Base-by-base conservation (phyloP, 2,888 invertebrate genomes). In the Physocephala rufipes region DNA sequence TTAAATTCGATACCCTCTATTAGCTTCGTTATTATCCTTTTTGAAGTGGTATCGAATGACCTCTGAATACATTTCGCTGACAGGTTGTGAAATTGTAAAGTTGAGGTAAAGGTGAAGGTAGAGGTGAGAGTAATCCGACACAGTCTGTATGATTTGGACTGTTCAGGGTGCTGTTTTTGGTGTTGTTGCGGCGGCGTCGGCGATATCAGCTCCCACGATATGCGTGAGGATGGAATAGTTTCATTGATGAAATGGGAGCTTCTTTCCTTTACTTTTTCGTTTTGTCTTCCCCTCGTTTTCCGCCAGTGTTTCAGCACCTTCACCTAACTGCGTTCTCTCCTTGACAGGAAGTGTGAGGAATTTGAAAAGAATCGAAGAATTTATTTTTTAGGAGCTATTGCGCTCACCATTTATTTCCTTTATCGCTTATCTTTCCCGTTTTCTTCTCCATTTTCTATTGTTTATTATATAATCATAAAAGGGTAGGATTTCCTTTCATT, bases 1-100 rank as follows among this genome's bases (percentile, higher is more conserved):
- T 81, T 81, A 78, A 82, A 82, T 82, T 82, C 78, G 83, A 82
- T 82, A 82, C 82, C 82, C 78, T 81, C 83, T 83, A 82, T 82
- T 83, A 83, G 82, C 83, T 79, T 79, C 78, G 79, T 79, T 80
- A 78, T 82, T 82, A 81, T 82, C 81, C 78, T 78, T 78, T 83
- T 81, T 83, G 82, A 83, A 81, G 82, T 82, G 78, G 81, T 83
- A 80, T 83, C 84, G 78, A 78, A 79, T 83, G 78, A 67, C 67
- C 24, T 61, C 51, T 47, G 26, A 19, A 28, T 28, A 16, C 58
- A 58, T 13, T n/a, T n/a, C n/a, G 55, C 2, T 55, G 45, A 45
- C 12, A 45, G 7, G 45, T 15, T 12, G 15, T 12, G 55, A 13
- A 55, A 55, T n/a, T 28, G 70, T 62, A 71, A 73, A 36, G 67